Evolutionary conservation across 2,888 invertebrate genomes (phyloP), one percentile per base, ranked within the genome.

Genomic region (Chrysodeixis includens): DNA sequence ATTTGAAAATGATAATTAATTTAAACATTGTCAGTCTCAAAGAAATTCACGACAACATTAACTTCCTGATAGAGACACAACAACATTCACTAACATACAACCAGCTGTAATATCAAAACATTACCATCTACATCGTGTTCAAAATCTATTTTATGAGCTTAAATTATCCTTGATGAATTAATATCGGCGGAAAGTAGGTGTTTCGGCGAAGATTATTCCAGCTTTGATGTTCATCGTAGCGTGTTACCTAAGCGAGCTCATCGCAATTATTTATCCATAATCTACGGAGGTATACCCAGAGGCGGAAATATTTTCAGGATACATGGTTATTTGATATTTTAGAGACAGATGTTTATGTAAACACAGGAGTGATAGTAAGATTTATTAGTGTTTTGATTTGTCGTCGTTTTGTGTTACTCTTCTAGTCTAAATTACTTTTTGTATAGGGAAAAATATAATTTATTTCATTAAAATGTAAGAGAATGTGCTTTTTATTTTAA

Each of bases 231-330:
- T 49, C 20, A 49, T 20, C 46, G 10, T 20, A 49, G 10, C 46
- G 46, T 49, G 10, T 16, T 44, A 9, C 20, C 20, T 49, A 2
- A 20, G 18, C 20, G 18, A 20, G 46, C 46, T 49, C 46, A 49
- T 49, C 46, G 46, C 46, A 18, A 18, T 49, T 49, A 49, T 49
- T 49, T 49, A 49, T 49, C 46, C 46, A 49, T 49, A 49, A 49
- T 49, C 46, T 20, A 18, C 46, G 18, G 18, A 49, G 46, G 2
- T 20, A 18, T 49, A 49, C 46, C 20, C 20, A 10, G 18, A 49
- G 46, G 46, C 46, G 18, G 18, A 49, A 40, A 49, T 18, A 49
- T 49, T 49, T 49, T 10, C n/a, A 49, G 2, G 16, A 16, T 49
- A 49, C 46, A 49, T 49, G 20, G 46, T 10, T 49, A 49, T 49